phyloP scores from a whole-genome alignment of 2,797 vertebrate species.

The Clarias laeviceps region DNA sequence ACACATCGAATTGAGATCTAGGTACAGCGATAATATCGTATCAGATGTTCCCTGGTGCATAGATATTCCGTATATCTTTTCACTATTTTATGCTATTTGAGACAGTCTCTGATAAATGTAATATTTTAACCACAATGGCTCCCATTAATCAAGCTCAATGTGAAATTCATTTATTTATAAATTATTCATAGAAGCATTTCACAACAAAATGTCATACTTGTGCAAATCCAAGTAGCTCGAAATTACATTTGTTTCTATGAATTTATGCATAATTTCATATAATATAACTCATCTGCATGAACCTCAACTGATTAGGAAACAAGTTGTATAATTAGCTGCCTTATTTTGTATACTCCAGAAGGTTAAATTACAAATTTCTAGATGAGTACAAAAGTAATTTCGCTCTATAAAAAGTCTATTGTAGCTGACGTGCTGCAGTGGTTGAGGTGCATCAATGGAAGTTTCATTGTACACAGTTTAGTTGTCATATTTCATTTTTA shows the following conservation, averaged over 20 bases:
- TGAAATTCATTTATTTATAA: background rate
- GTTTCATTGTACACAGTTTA: background rate
- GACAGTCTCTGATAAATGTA: background rate
- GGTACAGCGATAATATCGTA: too few relatives aligned
- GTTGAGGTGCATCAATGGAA: background rate
- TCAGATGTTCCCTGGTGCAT: background rate
- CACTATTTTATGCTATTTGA: too few relatives aligned
- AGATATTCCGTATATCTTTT: background rate
- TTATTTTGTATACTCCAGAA: background rate
- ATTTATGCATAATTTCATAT: background rate
- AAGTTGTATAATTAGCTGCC: background rate
- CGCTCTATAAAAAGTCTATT: background rate
- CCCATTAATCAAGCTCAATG: background rate
- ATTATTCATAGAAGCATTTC: background rate
- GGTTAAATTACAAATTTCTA: background rate
- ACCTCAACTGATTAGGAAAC: background rate
- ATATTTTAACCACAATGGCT: background rate
- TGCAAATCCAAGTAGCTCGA: background rate
- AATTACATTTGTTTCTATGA: background rate
- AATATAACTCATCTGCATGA: background rate
- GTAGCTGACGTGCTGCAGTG: background rate
- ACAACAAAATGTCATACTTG: background rate
- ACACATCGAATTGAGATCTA: too few relatives aligned
- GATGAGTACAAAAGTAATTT: background rate
- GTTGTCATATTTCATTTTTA: background rate